Base-by-base conservation (phyloP, 2,797 vertebrate species). In the Pantherophis alleghaniensis region DNA sequence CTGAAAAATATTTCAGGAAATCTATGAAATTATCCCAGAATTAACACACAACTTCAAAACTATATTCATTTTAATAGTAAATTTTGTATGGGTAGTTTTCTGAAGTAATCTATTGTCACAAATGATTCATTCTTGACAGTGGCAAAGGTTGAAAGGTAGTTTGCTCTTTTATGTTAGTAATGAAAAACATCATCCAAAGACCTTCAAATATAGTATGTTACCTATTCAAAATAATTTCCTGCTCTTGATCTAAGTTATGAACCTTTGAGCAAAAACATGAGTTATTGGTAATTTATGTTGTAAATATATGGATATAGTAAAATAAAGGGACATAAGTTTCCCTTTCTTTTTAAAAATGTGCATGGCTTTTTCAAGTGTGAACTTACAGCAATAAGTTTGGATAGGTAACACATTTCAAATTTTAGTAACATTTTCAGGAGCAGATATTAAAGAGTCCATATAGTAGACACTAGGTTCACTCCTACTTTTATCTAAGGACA, bases 341-440 rank as follows among this genome's bases (percentile, higher is more conserved):
- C 51, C 51, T 59, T n/a, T 18, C n/a, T 7, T 5, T 63, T 37
- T 12, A 42, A 51, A 88, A 83, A 66, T 79, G 11, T 47, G 12
- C 56, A 63, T 7, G 18, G 20, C 61, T 92, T 47, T 37, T 88
- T 92, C 66, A 74, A 91, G 37, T 88, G 90, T 93, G 60, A 89
- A 74, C 63, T 88, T 66, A n/a, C n/a, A 28, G 60, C 63, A 28
- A 37, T 61, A 63, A 2, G 7, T 18, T 61, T n/a, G 28, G 0
- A 0, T 22, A 13, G 22, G 7, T 0, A 0, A 10, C 2, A 0
- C 92, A 87, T 18, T 37, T 12, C n/a, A 20, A 92, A 88, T 18
- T 14, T 5, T 91, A 91, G 20, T 86, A 60, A 66, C 92, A 6
- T 0, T 0, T 42, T 69, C 55, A 89, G 28, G 16, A 47, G 16